These are phyloP conservation scores for Catharus minimus DNA, from an alignment of 2,113 vertebrate species.

Conservation along the genomic window DNA sequence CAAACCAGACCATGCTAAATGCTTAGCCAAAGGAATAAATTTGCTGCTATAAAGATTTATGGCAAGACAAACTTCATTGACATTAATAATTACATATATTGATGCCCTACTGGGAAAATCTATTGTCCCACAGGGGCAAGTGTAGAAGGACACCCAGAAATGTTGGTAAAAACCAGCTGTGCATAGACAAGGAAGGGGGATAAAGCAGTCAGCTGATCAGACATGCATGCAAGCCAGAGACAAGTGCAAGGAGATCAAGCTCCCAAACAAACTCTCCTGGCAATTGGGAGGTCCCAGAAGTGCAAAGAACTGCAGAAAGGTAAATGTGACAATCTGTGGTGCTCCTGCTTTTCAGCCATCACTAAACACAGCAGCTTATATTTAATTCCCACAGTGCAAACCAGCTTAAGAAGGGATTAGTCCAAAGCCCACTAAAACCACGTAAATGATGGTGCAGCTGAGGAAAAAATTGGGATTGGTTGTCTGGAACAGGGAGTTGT, in stretches of 20 bases:
- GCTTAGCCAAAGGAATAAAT: background rate
- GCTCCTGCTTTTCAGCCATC: background rate
- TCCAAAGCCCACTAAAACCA: slow-evolving; percentile 6
- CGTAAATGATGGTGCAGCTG: background rate
- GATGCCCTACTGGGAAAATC: background rate
- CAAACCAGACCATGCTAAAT: background rate
- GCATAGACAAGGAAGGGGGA: background rate
- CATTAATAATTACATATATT: background rate
- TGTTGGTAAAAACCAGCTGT: background rate
- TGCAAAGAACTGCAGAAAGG: background rate
- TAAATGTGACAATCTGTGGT: background rate
- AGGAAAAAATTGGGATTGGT: rapidly evolving
- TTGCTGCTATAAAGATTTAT: background rate
- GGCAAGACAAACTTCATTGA: background rate
- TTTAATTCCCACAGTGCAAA: background rate
- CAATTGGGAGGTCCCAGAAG: background rate
- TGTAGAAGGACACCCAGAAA: background rate
- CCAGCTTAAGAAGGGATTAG: slow-evolving; percentile 26
- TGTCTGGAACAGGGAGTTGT: background rate
- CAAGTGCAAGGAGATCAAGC: background rate
- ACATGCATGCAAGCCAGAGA: background rate
- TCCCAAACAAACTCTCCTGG: background rate
- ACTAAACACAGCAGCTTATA: background rate
- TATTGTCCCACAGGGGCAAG: background rate
- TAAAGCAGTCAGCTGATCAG: background rate